Conservation (phyloP, 2,113 vertebrate species). For the Ciconia boyciana region DNA sequence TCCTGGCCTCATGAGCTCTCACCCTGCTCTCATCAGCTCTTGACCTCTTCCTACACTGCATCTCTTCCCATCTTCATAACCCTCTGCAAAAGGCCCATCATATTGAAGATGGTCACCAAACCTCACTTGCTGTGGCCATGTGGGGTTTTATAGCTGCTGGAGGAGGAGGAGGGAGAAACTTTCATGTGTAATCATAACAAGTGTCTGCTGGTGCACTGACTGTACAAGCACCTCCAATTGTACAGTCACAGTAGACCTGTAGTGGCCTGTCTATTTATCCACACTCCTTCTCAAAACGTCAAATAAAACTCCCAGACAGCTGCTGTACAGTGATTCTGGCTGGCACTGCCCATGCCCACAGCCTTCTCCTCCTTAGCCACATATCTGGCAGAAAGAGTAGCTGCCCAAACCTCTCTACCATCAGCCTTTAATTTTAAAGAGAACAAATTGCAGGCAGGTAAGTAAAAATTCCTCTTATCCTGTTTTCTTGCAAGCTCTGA, state of each 20-base stretch:
- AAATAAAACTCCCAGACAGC: background rate
- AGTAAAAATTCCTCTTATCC: background rate
- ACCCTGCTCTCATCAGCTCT: background rate
- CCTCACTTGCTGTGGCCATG: background rate
- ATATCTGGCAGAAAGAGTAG: background rate
- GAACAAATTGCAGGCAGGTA: background rate
- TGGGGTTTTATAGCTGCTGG: background rate
- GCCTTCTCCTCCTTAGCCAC: background rate
- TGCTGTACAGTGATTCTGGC: background rate
- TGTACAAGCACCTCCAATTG: background rate
- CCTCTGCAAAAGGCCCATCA: background rate
- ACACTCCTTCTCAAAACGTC: background rate
- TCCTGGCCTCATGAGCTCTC: background rate
- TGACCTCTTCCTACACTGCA: background rate
- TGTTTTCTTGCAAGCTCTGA: background rate
- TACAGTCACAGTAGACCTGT: background rate
- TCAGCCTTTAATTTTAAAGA: background rate
- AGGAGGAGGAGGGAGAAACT: background rate
- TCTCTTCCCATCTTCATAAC: background rate
- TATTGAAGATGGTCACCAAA: background rate
- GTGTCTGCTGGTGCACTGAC: background rate
- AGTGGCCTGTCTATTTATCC: background rate
- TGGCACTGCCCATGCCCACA: background rate
- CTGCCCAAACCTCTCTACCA: background rate
- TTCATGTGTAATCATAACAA: background rate